These are phyloP conservation scores for Megaleporinus macrocephalus DNA, from an alignment of 2,113 vertebrate species.

Conservation along the genomic window DNA sequence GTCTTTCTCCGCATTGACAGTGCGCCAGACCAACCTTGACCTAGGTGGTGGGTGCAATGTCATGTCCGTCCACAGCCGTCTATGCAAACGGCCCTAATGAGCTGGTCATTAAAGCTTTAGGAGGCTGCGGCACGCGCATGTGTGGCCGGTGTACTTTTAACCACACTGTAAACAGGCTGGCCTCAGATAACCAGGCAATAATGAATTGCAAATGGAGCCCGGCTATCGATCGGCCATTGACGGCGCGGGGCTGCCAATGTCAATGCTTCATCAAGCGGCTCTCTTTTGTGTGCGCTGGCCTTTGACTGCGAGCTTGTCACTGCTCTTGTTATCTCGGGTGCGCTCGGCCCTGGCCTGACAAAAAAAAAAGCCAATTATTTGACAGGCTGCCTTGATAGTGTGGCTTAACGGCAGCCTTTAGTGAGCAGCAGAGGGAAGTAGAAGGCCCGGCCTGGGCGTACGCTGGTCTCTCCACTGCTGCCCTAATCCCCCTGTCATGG, in stretches of 20 bases:
- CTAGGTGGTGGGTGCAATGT: constrained; percentile 44
- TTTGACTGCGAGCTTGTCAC: constrained; percentile 82
- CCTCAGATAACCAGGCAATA: constrained; percentile 81
- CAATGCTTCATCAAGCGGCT: constrained; percentile 79
- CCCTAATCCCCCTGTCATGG: constrained; percentile 55
- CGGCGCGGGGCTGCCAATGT: constrained; percentile 70
- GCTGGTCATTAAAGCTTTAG: constrained; percentile 25
- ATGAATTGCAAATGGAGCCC: constrained; percentile 85
- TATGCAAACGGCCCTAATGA: constrained; percentile 56
- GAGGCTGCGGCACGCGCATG: constrained; percentile 6
- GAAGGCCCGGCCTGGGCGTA: constrained; percentile 24
- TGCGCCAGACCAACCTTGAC: constrained; percentile 67
- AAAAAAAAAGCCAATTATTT: constrained; percentile 76
- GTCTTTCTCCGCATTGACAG: background rate
- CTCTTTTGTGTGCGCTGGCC: constrained; percentile 77
- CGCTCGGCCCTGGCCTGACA: constrained; percentile 61
- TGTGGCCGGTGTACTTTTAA: constrained; percentile 62
- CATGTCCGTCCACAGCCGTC: constrained; percentile 43
- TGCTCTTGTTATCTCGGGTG: constrained; percentile 79
- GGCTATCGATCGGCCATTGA: constrained; percentile 82
- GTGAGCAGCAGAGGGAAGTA: constrained; percentile 70
- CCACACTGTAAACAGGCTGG: constrained; percentile 77
- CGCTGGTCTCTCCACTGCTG: constrained; percentile 38
- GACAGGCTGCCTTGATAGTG: constrained; percentile 80
- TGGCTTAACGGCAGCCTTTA: constrained; percentile 78